Conservation (phyloP, 2,888 invertebrate species). For the Sphinx pinastri region DNA sequence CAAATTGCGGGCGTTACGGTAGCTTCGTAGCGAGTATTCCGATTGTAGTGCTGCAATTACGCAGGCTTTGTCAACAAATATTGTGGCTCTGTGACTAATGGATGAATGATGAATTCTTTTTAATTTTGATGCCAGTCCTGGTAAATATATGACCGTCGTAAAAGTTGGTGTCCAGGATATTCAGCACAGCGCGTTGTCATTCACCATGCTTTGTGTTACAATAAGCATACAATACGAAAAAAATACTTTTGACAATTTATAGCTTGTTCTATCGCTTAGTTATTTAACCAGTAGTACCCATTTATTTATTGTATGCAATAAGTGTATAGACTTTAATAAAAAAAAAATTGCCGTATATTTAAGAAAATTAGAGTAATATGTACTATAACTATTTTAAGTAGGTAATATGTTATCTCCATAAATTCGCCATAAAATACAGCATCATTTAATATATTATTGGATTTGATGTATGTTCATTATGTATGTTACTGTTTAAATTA, state of each 20-base stretch:
- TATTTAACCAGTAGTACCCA: conserved; percentile 19
- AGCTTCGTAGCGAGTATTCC: conserved; percentile 81
- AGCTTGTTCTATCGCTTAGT: conserved; percentile 47
- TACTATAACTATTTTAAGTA: no score
- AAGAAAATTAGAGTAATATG: no score
- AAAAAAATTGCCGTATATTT: neutral
- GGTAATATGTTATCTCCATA: no score
- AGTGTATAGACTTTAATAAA: neutral
- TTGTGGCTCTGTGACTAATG: conserved; percentile 81
- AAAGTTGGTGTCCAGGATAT: conserved; percentile 75
- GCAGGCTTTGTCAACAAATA: conserved; percentile 77
- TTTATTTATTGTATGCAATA: conserved; percentile 5
- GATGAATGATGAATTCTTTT: conserved; percentile 82
- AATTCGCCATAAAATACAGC: no score
- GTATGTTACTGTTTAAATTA: no score
- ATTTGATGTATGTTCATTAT: no score
- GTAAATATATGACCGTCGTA: conserved; percentile 78
- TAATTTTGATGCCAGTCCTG: conserved; percentile 76
- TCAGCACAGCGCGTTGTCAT: conserved; percentile 73
- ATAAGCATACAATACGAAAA: conserved; percentile 69
- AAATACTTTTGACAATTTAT: conserved; percentile 61
- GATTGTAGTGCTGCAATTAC: conserved; percentile 80
- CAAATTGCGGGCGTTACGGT: conserved; percentile 84
- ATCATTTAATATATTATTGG: no score
- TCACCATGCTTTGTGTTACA: conserved; percentile 67